A percentile compares a stretch with the other conserved stretches of the same genome.
phyloP scores from a whole-genome alignment of 2,888 invertebrate genomes.

The Synanthedon andrenaeformis region DNA sequence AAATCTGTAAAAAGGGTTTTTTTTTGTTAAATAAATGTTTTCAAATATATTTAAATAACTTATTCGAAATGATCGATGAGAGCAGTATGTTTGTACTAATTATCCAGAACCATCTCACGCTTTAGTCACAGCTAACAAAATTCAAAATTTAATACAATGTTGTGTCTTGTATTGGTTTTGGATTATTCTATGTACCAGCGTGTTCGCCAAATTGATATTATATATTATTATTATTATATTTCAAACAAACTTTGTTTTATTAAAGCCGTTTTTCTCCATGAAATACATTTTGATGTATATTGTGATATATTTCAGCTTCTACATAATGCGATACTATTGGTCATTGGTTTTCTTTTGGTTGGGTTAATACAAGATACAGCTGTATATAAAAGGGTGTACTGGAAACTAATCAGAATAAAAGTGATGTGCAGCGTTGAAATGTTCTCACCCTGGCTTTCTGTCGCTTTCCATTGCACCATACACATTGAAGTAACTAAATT shows the following conservation, averaged over 20 bases:
- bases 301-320: constrained; percentile 69
- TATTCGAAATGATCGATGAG: too few species aligned
- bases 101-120: constrained; percentile 58
- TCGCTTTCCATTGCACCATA: constrained; percentile 69
- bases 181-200: constrained; percentile 29
- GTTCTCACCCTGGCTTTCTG: constrained; percentile 58
- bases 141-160: constrained; percentile 63
- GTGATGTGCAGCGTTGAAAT: constrained; percentile 44
- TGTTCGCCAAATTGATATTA: constrained; percentile 26
- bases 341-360: constrained; percentile 70
- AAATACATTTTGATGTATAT: constrained; percentile 48
- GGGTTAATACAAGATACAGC: constrained; percentile 72
- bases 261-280: constrained; percentile 9
- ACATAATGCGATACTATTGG: constrained; percentile 64
- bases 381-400: constrained; percentile 63
- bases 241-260: constrained; percentile 14
- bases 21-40: too few species aligned
- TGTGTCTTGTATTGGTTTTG: constrained; percentile 72
- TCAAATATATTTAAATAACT: too few species aligned
- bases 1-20: too few species aligned
- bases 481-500: constrained; percentile 55
- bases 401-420: constrained; percentile 62
- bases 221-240: constrained; percentile 7
- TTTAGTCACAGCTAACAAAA: constrained; percentile 67
- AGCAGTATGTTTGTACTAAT: constrained; percentile 27